Conservation (phyloP, 2,797 vertebrate genomes). For the Prunella strophiata region DNA sequence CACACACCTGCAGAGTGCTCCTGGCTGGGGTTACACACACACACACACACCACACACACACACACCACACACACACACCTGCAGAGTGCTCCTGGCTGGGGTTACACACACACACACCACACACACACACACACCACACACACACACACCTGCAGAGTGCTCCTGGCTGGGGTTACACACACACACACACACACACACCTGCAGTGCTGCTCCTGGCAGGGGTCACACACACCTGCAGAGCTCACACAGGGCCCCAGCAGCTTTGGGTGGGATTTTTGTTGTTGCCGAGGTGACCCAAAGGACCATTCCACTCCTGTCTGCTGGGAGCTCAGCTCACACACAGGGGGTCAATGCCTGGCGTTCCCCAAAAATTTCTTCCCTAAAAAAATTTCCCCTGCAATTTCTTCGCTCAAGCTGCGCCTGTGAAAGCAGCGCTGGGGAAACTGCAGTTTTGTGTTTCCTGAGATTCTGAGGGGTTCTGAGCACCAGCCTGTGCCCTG, state of each 20-base stretch:
- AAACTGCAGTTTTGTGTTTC: fast-evolving
- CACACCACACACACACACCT: no score
- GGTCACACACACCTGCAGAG: fast-evolving
- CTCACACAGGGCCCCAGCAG: background rate
- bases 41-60: no score
- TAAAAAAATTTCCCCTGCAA: background rate
- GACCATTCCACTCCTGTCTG: background rate
- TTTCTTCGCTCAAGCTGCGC: fast-evolving
- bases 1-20: no score
- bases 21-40: background rate
- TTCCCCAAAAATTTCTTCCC: fast-evolving
- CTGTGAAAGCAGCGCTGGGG: background rate
- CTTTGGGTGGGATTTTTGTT: background rate
- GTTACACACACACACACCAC: no score
- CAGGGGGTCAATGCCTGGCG: background rate
- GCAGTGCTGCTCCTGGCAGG: background rate
- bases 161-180: no score
- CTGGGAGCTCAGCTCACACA: background rate
- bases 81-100: background rate
- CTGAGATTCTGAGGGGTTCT: background rate
- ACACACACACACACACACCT: no score
- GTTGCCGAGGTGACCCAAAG: background rate
- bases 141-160: no score
- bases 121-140: no score
- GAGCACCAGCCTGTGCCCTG: background rate